A percentile compares a stretch with the other conserved stretches of the same genome.
These are phyloP conservation scores for Danio rerio DNA, from an alignment of 2,113 vertebrate species.

Conservation along the genomic window GRCz12tu NC_133183.1:16539501-16540000, in stretches of 20 bases:
- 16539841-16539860: not conserved
- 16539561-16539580: no score
- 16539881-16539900: not conserved
- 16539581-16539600: not conserved
- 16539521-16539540: no score
- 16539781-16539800: not conserved
- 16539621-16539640: no score
- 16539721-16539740: not conserved
- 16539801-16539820: not conserved
- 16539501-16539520: no score
- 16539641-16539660: no score
- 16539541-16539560: no score
- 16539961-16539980: not conserved
- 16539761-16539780: not conserved
- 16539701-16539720: no score
- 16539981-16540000: not conserved
- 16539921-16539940: not conserved
- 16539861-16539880: not conserved
- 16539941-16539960: not conserved
- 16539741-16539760: conserved; percentile 1
- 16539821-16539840: not conserved
- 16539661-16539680: no score
- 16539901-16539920: not conserved
- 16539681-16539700: no score
- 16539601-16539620: no score